Base-by-base conservation (phyloP, 2,888 invertebrate genomes). In the Heliconius sara region DNA sequence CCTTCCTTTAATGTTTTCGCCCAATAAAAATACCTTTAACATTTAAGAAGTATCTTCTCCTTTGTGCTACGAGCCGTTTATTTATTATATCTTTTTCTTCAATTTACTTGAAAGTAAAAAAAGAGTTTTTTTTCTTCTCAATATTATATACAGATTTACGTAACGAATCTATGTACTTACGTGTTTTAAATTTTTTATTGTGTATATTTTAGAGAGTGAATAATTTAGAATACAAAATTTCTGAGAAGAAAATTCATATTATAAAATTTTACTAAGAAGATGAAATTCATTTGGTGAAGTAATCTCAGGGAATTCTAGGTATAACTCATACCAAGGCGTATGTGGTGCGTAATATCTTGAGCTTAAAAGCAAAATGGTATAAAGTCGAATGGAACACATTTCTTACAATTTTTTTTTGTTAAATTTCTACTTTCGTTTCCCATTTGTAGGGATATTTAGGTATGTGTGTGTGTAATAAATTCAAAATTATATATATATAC, bases 361-460 rank as follows among this genome's bases (percentile, higher is more conserved):
- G 78, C 79, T 83, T 83, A 77, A 83, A 82, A 82, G 83, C 77
- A 68, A 74, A 80, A 80, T 81, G 79, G 73, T 79, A 82, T 80
- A 77, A 82, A 77, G 78, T 79, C 76, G 60, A 77, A 76, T 70
- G 68, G 73, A 79, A 74, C 67, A 79, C n/a, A 74, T 66, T 72
- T 77, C 25, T 66, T 65, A 43, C 25, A 68, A 65, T 19, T 6
- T 25, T 63, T 63, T 70, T 63, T 65, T 75, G 27, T 2, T 19
- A 65, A 30, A 43, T 57, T 34, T 52, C 52, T 2, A 52, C 22
- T 47, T 22, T 43, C 34, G 60, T 30, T 63, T 74, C 39, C 39
- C 57, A 34, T 34, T n/a, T 74, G 39, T 34, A 74, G 9, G 39
- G 9, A 25, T 34, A 39, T 39, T 60, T 12, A 22, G 27, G 47